Evolutionary conservation across 2,888 invertebrate genomes (phyloP).

Genomic region (Parnassius smintheus): DNA sequence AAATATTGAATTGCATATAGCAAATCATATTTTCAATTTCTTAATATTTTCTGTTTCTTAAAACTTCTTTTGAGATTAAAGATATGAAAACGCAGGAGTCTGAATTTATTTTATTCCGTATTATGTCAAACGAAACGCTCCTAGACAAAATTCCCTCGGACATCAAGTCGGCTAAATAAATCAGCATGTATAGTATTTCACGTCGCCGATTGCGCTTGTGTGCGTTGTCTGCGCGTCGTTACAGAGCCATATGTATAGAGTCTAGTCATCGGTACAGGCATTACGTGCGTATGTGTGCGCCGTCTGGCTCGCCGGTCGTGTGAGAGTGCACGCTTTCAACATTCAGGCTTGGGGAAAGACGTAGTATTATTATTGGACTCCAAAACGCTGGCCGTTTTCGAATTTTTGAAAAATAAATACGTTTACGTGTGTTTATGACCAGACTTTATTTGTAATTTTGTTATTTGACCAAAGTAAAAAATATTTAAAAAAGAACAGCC

Average conservation of each 20-base stretch:
- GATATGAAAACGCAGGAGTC: not conserved
- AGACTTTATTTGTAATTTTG: not conserved
- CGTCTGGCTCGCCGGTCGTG: constrained; percentile 17
- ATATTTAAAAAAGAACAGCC: too few relatives aligned
- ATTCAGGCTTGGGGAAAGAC: constrained; percentile 26
- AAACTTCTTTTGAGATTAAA: not conserved
- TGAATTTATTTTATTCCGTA: not conserved
- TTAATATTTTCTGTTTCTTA: too few relatives aligned
- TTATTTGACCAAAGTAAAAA: not conserved
- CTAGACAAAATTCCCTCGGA: not conserved
- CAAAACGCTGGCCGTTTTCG: constrained; percentile 18
- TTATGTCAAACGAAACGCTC: not conserved
- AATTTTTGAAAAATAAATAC: constrained; percentile 8
- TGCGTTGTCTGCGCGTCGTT: constrained; percentile 35
- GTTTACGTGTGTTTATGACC: too few relatives aligned
- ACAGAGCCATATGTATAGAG: constrained; percentile 34
- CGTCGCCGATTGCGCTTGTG: constrained; percentile 24
- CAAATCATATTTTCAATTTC: too few relatives aligned
- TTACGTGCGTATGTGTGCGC: constrained; percentile 16
- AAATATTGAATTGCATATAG: too few relatives aligned
- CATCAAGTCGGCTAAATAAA: constrained; percentile 19
- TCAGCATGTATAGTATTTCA: constrained; percentile 27
- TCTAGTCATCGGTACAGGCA: constrained; percentile 35
- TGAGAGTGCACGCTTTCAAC: constrained; percentile 23
- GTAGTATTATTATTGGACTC: constrained; percentile 21